Percentiles rank a stretch among this genome's conserved stretches.
Evolutionary conservation across 2,113 vertebrate genomes (phyloP).

Genomic region (Maccullochella peelii): DNA sequence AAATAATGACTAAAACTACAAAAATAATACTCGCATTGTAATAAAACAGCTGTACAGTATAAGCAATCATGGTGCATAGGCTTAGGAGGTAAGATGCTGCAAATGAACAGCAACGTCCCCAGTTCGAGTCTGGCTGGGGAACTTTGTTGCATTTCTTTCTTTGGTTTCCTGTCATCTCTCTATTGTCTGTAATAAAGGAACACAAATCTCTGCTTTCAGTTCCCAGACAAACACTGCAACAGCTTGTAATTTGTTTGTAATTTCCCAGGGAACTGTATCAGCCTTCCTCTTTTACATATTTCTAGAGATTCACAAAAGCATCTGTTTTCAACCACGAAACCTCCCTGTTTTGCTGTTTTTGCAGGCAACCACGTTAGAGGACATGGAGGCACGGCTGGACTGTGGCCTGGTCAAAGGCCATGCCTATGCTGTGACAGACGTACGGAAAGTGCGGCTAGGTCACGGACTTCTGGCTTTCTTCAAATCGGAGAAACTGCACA

Average conservation of each 20-base stretch:
- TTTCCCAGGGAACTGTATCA: not conserved
- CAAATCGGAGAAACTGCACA: slow-evolving; percentile 95
- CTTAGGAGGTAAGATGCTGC: not conserved
- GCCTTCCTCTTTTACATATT: not conserved
- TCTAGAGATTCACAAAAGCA: not conserved
- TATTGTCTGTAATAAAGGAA: not conserved
- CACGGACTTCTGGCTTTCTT: slow-evolving; percentile 94
- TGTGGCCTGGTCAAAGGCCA: slow-evolving; percentile 97
- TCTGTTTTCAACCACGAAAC: not conserved
- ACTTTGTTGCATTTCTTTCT: not conserved
- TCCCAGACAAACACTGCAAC: not conserved
- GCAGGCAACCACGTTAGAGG: slow-evolving; percentile 90
- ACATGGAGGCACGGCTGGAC: slow-evolving; percentile 95
- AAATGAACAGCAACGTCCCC: not conserved
- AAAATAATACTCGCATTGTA: not conserved
- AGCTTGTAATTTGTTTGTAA: not conserved
- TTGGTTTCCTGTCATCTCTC: slow-evolving; percentile 1
- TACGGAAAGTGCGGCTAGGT: slow-evolving; percentile 93
- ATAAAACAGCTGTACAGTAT: not conserved
- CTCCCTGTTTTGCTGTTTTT: slow-evolving; percentile 1
- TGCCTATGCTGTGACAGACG: slow-evolving; percentile 93
- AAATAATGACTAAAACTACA: not conserved
- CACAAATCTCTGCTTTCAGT: not conserved
- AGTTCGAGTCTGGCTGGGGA: not conserved
- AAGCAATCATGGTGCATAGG: not conserved